Evolutionary conservation across 2,888 invertebrate species (phyloP).

Genomic region (Drosophila setosimentum): DNA sequence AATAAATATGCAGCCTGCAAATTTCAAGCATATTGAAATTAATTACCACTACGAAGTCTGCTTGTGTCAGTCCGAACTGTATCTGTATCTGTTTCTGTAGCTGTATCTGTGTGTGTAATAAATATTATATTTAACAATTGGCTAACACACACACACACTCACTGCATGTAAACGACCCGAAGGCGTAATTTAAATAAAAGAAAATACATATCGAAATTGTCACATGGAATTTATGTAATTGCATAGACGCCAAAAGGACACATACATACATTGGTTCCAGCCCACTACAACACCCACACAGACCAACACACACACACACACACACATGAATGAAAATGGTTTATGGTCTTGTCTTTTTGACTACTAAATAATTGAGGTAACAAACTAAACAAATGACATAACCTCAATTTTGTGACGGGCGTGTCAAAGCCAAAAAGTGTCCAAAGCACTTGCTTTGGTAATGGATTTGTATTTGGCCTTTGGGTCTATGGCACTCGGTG

Average conservation of each 20-base stretch:
- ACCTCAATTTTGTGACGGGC: conserved; percentile 72
- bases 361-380: conserved; percentile 72
- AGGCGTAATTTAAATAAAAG: conserved; percentile 76
- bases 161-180: conserved; percentile 23
- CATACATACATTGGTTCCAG: neutral
- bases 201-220: conserved; percentile 78
- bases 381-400: conserved; percentile 78
- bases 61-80: conserved; percentile 45
- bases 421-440: conserved; percentile 48
- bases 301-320: conserved; percentile 6
- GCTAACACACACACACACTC: conserved; percentile 21
- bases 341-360: conserved; percentile 40
- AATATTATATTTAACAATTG: conserved; percentile 67
- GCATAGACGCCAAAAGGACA: conserved; percentile 65
- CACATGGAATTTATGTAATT: conserved; percentile 77
- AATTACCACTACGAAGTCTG: conserved; percentile 75
- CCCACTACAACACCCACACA: conserved; percentile 9
- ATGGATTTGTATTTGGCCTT: conserved; percentile 27
- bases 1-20: conserved; percentile 47
- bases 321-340: conserved; percentile 32
- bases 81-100: conserved; percentile 21
- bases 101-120: conserved; percentile 46
- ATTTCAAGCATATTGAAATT: conserved; percentile 69
- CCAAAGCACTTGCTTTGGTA: conserved; percentile 22
- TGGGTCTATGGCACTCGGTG: conserved; percentile 2